Evolutionary conservation across 2,113 vertebrate species (phyloP).

Genomic region (Jaculus jaculus): DNA sequence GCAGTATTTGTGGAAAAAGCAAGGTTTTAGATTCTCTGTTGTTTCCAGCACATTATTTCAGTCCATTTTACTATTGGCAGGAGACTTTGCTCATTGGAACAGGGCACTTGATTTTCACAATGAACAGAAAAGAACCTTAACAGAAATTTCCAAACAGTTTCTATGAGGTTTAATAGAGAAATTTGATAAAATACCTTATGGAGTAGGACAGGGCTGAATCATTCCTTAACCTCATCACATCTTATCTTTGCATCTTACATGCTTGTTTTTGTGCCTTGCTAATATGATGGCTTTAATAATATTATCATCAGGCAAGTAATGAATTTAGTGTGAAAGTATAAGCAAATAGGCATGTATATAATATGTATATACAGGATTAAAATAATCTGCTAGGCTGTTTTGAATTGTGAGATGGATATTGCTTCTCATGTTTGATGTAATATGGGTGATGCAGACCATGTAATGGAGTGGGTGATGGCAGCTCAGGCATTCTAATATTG

Average conservation of each 20-base stretch:
- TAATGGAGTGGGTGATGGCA: not conserved
- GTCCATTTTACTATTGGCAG: not conserved
- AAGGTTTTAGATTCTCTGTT: not conserved
- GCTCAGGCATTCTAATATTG: slow-evolving; percentile 30
- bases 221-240: not conserved
- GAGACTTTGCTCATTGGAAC: not conserved
- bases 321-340: slow-evolving; percentile 4
- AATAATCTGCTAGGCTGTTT: slow-evolving; percentile 29
- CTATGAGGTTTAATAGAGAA: not conserved
- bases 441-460: not conserved
- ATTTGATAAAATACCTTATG: not conserved
- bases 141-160: slow-evolving; percentile 11
- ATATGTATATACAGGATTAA: not conserved
- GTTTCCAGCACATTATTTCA: not conserved
- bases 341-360: not conserved
- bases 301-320: not conserved
- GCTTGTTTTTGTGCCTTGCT: not conserved
- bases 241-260: not conserved
- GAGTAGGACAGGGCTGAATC: not conserved
- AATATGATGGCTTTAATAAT: not conserved
- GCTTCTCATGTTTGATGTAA: not conserved
- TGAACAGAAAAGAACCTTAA: not conserved
- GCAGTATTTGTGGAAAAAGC: not conserved
- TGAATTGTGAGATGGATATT: not conserved
- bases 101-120: not conserved